These are phyloP conservation scores for Microcebus jonahi DNA, from an alignment of 2,113 vertebrate species.

Conservation along the genomic window DNA sequence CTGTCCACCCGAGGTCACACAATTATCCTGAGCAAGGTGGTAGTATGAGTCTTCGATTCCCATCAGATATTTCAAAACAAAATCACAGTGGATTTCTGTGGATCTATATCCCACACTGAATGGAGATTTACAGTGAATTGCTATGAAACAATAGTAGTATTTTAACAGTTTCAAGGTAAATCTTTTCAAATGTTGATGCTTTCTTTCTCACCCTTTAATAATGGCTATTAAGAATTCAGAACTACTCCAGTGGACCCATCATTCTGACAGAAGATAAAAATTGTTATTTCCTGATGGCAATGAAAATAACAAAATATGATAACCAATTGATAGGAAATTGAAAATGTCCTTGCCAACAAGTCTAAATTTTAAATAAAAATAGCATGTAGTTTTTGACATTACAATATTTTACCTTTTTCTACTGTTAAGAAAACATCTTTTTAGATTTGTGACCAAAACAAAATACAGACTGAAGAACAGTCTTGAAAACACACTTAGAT, in stretches of 20 bases:
- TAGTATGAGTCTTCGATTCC: neutral
- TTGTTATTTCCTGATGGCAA: neutral
- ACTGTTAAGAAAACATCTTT: neutral
- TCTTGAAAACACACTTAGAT: conserved; percentile 42
- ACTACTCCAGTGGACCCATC: neutral
- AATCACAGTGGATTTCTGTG: neutral
- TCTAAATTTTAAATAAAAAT: neutral
- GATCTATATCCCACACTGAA: neutral
- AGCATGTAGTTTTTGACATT: neutral
- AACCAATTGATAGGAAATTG: neutral
- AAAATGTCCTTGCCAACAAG: neutral
- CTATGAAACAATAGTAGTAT: neutral
- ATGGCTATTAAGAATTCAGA: neutral
- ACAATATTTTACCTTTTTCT: conserved; percentile 44
- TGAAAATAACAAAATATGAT: neutral
- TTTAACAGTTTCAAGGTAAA: neutral
- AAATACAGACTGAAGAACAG: conserved; percentile 72
- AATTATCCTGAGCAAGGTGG: neutral
- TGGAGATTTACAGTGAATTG: neutral
- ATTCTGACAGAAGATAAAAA: neutral
- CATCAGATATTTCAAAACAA: conserved; percentile 23
- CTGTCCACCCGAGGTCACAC: neutral
- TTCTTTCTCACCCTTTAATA: neutral
- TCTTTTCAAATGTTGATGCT: neutral
- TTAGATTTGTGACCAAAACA: conserved; percentile 54